These are phyloP conservation scores for Schrankia costaestrigalis DNA, from an alignment of 2,888 invertebrate genomes.

Conservation along the genomic window DNA sequence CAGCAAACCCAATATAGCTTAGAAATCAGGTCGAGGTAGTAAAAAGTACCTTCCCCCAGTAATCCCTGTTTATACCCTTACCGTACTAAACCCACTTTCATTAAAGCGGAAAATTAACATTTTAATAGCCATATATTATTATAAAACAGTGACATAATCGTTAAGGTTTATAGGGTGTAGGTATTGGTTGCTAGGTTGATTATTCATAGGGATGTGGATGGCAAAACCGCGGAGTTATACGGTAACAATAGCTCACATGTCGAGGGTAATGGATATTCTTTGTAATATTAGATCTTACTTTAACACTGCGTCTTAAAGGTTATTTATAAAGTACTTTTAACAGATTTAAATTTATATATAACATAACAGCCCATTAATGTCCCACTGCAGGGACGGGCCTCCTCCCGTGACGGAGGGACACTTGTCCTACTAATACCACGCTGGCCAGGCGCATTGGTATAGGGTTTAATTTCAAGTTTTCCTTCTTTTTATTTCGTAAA, in stretches of 20 bases:
- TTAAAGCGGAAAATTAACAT: slow-evolving; percentile 76
- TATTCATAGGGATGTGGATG: slow-evolving; percentile 38
- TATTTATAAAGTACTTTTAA: too few species aligned
- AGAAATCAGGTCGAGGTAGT: slow-evolving; percentile 62
- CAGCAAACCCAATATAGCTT: slow-evolving; percentile 38
- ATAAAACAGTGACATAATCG: slow-evolving; percentile 60
- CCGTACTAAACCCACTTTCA: slow-evolving; percentile 72
- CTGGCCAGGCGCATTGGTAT: too few species aligned
- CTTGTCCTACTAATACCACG: too few species aligned
- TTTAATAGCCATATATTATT: slow-evolving; percentile 75
- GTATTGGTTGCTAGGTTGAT: slow-evolving; percentile 46
- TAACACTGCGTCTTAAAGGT: too few species aligned
- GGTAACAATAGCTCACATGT: slow-evolving; percentile 10
- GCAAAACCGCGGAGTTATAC: slow-evolving; percentile 26
- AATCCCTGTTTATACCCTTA: slow-evolving; percentile 68
- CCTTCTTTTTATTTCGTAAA: too few species aligned
- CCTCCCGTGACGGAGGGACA: too few species aligned
- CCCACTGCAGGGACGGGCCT: too few species aligned
- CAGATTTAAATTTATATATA: too few species aligned
- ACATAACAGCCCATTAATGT: too few species aligned
- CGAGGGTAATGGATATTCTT: slow-evolving; percentile 10
- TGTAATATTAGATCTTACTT: slow-evolving; percentile 11
- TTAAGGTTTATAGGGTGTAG: slow-evolving; percentile 53
- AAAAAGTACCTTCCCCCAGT: slow-evolving; percentile 64
- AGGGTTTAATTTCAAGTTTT: too few species aligned